Evolutionary conservation across 2,797 vertebrate genomes (phyloP).

Genomic region (Selene dorsalis): DNA sequence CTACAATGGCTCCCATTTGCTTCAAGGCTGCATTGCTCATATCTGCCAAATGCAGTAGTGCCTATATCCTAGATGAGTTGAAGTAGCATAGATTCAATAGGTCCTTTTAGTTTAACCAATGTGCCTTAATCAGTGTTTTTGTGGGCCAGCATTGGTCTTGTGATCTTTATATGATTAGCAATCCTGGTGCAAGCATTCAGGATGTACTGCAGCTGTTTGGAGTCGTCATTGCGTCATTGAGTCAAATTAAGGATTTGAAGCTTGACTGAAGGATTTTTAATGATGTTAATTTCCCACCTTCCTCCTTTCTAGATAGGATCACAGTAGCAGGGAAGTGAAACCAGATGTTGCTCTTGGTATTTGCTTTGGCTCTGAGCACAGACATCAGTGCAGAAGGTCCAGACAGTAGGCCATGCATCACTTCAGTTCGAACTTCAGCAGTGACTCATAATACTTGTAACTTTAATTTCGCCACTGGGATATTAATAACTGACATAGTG

Average conservation of each 20-base stretch:
- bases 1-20: slow-evolving; percentile 83
- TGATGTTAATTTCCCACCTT: slow-evolving; percentile 48
- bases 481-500: slow-evolving; percentile 18
- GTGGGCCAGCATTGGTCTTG: slow-evolving; percentile 28
- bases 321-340: slow-evolving; percentile 58
- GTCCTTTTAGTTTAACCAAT: slow-evolving; percentile 31
- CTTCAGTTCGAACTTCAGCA: slow-evolving; percentile 32
- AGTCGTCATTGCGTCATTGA: slow-evolving; percentile 2
- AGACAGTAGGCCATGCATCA: slow-evolving; percentile 28
- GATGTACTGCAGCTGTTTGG: slow-evolving; percentile 37
- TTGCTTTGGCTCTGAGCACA: slow-evolving; percentile 59
- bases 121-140: slow-evolving; percentile 30
- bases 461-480: slow-evolving; percentile 22
- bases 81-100: slow-evolving; percentile 50
- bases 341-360: slow-evolving; percentile 64
- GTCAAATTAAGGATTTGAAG: slow-evolving; percentile 46
- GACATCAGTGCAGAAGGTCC: slow-evolving; percentile 40
- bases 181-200: slow-evolving; percentile 27
- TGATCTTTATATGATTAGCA: slow-evolving; percentile 37
- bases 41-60: slow-evolving; percentile 66
- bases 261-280: slow-evolving; percentile 52
- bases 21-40: slow-evolving; percentile 90
- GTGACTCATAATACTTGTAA: slow-evolving; percentile 33
- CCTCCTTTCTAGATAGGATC: slow-evolving; percentile 39
- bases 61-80: slow-evolving; percentile 18